Base-by-base conservation (phyloP, 1,140 invertebrate species). In the Zaprionus africanus region DNA sequence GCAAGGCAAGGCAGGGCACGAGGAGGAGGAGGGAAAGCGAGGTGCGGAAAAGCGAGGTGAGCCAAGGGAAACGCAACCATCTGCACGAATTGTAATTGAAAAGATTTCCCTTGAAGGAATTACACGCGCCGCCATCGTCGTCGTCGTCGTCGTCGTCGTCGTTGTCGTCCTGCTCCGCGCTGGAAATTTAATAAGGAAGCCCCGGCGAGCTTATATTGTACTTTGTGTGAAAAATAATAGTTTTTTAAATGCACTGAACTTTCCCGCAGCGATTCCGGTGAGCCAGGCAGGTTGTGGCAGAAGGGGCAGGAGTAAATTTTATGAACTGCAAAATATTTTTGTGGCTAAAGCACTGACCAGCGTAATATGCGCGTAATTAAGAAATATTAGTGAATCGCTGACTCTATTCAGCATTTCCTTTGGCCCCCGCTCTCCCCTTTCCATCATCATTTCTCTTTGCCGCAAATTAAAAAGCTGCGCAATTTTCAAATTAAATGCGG, bases 1-100 rank as follows among this genome's bases (percentile, higher is more conserved):
- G 15, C 28, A 13, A 22, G 15, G 28, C 28, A 7, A 34, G 31
- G 31, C 31, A 51, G 62, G 81, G 81, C 31, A 34, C 9, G 3
- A 34, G 31, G 28, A 11, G 31, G 28, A 31, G 28, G 31, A 34
- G 9, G 31, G 31, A 34, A 34, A 34, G 31, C 11, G 3, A 34
- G 41, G 41, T 46, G 59, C 26, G 38, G 70, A 76, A 41, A 41
- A 41, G 38, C 12, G 22, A 58, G 49, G 56, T 41, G 59, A 34
- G 34, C 64, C 79, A 54, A 69, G 81, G 85, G 81, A 88, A 88
- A 85, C 76, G 85, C 85, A 90, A 81, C 85, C 84, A 88, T 88
- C 85, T 88, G 85, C 85, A 88, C 82, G 86, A 88, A 88, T 88
- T 85, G 85, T 90, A 88, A 88, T 88, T 88, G 85, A 88, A 88